These are phyloP conservation scores for Leptinotarsa tumamoca DNA, from an alignment of 2,888 invertebrate species.

Conservation along the genomic window DNA sequence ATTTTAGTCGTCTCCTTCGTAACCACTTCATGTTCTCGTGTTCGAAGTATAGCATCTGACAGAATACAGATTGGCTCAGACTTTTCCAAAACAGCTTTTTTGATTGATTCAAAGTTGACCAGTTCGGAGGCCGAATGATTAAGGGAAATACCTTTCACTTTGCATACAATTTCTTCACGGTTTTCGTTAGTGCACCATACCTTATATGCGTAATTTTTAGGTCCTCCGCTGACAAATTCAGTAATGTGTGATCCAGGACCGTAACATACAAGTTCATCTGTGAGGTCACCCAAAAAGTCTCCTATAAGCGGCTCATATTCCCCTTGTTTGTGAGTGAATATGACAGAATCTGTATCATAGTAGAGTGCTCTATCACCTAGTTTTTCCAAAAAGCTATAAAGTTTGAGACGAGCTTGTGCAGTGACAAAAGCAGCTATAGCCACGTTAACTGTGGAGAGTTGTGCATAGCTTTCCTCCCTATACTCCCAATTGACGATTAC, in stretches of 20 bases:
- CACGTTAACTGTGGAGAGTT: slow-evolving; percentile 49
- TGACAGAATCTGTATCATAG: slow-evolving; percentile 60
- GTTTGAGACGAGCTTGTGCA: slow-evolving; percentile 33
- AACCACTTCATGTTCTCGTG: not conserved
- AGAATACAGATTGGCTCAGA: not conserved
- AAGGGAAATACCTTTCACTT: slow-evolving; percentile 28
- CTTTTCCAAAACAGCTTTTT: slow-evolving; percentile 6
- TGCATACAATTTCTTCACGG: slow-evolving; percentile 23
- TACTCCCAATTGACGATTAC: slow-evolving; percentile 49
- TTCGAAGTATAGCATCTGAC: not conserved
- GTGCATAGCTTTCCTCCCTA: slow-evolving; percentile 40
- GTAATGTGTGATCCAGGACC: slow-evolving; percentile 55
- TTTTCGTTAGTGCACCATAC: not conserved
- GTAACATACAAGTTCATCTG: slow-evolving; percentile 57
- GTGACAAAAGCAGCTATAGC: slow-evolving; percentile 52
- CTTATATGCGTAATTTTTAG: slow-evolving; percentile 32
- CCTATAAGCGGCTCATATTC: slow-evolving; percentile 56
- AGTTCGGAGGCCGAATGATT: slow-evolving; percentile 26
- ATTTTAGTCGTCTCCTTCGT: not conserved
- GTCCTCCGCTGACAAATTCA: slow-evolving; percentile 58
- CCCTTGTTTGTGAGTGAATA: slow-evolving; percentile 46
- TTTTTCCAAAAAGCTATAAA: slow-evolving; percentile 51
- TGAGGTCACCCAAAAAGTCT: slow-evolving; percentile 59
- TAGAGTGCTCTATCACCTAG: slow-evolving; percentile 56
- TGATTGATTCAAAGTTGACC: slow-evolving; percentile 28